Percentiles rank a stretch among this genome's conserved stretches.
phyloP scores from a whole-genome alignment of 2,797 vertebrate species.

The Eulemur albifrons region DNA sequence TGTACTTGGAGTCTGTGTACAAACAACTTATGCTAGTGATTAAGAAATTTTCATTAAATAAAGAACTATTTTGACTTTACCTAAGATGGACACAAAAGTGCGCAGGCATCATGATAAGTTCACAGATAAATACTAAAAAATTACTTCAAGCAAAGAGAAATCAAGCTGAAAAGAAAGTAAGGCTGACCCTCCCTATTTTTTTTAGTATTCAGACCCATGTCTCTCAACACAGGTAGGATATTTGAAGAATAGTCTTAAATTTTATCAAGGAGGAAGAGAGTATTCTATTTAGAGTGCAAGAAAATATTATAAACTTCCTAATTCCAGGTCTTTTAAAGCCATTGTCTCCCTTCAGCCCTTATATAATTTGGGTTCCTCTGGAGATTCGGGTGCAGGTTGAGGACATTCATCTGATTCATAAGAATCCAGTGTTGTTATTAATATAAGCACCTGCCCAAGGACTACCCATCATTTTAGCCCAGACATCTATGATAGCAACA shows the following conservation, averaged over 20 bases:
- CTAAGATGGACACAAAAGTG: not conserved
- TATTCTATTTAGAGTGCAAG: not conserved
- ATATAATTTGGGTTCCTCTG: not conserved
- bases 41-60: slow-evolving; percentile 12
- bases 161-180: not conserved
- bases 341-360: not conserved
- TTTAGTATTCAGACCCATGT: not conserved
- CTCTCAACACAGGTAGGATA: not conserved
- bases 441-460: not conserved
- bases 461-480: not conserved
- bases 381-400: not conserved
- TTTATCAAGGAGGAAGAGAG: not conserved
- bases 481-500: not conserved
- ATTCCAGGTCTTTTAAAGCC: not conserved
- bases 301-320: not conserved
- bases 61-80: not conserved
- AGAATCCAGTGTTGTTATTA: not conserved
- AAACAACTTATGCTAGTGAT: not conserved
- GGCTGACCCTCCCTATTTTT: not conserved
- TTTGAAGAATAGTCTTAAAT: not conserved
- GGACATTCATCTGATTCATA: not conserved
- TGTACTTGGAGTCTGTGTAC: not conserved
- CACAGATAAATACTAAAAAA: not conserved
- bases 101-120: not conserved
- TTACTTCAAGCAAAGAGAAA: not conserved